Conservation (phyloP, 2,888 invertebrate species). For the Frankliniella fusca region DNA sequence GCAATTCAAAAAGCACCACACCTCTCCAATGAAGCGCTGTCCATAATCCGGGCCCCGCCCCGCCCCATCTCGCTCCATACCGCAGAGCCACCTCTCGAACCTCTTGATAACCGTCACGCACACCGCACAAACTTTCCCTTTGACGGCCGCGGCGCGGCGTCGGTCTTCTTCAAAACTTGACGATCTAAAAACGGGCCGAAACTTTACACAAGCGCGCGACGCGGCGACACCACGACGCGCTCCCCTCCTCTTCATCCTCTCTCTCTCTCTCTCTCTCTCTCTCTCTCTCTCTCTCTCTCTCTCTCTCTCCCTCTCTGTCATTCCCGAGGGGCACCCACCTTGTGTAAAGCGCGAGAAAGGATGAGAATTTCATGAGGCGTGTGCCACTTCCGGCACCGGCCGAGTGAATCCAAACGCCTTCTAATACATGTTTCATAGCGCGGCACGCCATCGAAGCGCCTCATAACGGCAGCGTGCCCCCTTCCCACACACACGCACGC, state of each 20-base stretch:
- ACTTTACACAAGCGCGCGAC: not conserved
- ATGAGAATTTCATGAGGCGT: constrained; percentile 23
- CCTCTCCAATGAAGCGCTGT: not conserved
- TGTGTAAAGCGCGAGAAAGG: not conserved
- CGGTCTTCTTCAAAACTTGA: constrained; percentile 10
- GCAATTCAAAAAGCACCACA: not conserved
- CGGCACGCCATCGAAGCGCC: not conserved
- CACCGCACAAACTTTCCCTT: constrained; percentile 19
- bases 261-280: not conserved
- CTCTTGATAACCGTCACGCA: constrained; percentile 8
- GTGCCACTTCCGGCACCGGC: not conserved
- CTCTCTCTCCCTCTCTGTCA: not conserved
- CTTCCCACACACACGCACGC: too few species aligned
- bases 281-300: not conserved
- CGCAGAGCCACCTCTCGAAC: not conserved
- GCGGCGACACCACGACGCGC: not conserved
- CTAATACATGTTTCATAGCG: constrained; percentile 21
- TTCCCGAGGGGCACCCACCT: not conserved
- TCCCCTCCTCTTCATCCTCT: not conserved
- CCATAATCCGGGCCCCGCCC: not conserved
- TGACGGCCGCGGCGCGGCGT: constrained; percentile 7
- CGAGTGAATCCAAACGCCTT: constrained; percentile 14
- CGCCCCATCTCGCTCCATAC: too few species aligned
- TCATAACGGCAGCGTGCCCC: not conserved
- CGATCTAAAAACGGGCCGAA: constrained; percentile 19